These are phyloP conservation scores for Ctenoplectra terminalis DNA, from an alignment of 1,140 invertebrate genomes.

Conservation along the genomic window DNA sequence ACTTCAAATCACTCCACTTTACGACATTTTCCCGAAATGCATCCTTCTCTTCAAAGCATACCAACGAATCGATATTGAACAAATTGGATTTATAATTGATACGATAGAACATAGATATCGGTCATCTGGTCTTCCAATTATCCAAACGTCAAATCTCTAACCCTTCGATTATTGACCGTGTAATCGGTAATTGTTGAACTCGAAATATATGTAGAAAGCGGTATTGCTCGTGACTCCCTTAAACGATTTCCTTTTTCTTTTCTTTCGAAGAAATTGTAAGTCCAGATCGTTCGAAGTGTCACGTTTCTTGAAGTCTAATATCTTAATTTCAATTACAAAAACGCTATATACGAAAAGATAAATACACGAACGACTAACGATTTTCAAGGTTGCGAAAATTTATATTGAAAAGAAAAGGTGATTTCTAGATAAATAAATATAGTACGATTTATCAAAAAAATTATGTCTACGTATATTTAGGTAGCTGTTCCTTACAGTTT, in stretches of 20 bases:
- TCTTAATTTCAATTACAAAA: too few species aligned
- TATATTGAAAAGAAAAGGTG: slow-evolving; percentile 1
- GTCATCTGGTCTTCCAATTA: not conserved
- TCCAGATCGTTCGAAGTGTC: not conserved
- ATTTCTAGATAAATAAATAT: not conserved
- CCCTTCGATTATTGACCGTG: not conserved
- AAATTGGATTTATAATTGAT: not conserved
- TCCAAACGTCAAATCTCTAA: too few species aligned
- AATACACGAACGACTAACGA: not conserved
- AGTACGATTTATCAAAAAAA: not conserved
- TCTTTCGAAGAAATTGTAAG: not conserved
- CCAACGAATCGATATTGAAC: not conserved
- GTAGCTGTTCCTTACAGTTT: not conserved
- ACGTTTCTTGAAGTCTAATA: not conserved
- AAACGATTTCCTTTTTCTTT: too few species aligned
- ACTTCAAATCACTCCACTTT: not conserved
- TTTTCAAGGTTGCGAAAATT: not conserved
- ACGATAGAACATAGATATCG: not conserved
- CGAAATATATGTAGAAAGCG: too few species aligned
- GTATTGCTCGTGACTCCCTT: too few species aligned
- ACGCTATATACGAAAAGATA: not conserved
- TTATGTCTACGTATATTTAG: not conserved
- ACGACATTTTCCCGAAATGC: too few species aligned
- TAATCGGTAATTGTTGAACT: not conserved
- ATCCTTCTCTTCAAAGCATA: not conserved